Conservation (phyloP, 2,113 vertebrate genomes). For the Eulemur rufifrons region DNA sequence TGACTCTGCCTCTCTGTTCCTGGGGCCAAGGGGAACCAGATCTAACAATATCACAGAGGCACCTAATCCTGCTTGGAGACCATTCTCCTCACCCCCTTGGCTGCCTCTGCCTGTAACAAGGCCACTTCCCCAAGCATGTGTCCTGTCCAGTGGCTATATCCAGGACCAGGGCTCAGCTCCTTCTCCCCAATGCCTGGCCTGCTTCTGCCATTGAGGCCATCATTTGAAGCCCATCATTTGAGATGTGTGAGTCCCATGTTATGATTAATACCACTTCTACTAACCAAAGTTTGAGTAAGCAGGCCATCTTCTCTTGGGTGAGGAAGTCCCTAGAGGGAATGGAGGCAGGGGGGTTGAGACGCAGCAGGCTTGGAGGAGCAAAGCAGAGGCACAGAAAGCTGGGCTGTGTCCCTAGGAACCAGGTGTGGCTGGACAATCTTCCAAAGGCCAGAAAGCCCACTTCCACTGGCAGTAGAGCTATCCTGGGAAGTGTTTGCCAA, state of each 20-base stretch:
- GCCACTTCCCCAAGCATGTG: no score
- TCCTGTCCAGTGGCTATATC: no score
- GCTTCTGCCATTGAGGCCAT: no score
- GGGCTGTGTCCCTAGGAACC: not conserved
- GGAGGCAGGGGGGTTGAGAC: not conserved
- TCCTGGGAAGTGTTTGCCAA: not conserved
- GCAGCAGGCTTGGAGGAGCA: not conserved
- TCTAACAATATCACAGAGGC: no score
- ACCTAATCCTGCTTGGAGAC: no score
- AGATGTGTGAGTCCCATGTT: not conserved
- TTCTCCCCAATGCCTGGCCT: no score
- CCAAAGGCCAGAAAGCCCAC: not conserved
- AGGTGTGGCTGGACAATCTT: not conserved
- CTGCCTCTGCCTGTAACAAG: no score
- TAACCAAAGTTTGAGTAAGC: not conserved
- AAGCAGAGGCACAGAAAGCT: not conserved
- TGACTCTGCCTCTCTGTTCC: no score
- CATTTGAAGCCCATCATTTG: not conserved
- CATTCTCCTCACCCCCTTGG: no score
- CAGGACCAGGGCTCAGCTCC: no score
- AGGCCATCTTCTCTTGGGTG: not conserved
- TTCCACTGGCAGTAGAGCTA: not conserved
- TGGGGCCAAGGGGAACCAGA: no score
- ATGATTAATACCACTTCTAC: not conserved
- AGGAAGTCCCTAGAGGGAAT: not conserved